These are phyloP conservation scores for Heliconius eleuchia DNA, from an alignment of 1,140 invertebrate species.

Conservation along the genomic window DNA sequence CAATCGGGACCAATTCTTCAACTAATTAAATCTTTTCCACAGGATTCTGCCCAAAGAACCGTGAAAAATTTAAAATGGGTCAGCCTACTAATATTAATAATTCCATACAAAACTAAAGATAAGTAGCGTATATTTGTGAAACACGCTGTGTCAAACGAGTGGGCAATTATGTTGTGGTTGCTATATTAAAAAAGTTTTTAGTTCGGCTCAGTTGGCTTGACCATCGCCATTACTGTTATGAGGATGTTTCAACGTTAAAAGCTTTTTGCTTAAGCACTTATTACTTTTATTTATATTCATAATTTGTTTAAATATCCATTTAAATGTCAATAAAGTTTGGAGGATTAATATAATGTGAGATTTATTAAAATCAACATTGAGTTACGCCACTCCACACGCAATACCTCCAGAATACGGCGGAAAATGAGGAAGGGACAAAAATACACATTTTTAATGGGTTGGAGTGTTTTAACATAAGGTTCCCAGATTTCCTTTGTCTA, in stretches of 20 bases:
- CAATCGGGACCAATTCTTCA: too few species aligned
- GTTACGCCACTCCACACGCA: too few species aligned
- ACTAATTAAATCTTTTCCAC: too few species aligned
- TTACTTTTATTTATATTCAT: conserved; percentile 7
- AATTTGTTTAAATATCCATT: conserved; percentile 5
- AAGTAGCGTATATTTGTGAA: conserved; percentile 3
- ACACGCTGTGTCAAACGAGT: conserved; percentile 19
- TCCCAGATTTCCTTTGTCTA: too few species aligned
- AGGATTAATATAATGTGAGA: neutral
- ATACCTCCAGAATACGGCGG: too few species aligned
- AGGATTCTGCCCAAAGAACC: too few species aligned
- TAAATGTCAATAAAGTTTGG: neutral
- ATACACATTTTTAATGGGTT: too few species aligned
- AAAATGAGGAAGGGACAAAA: too few species aligned
- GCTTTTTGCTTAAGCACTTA: conserved; percentile 12
- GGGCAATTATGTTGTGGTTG: conserved; percentile 18
- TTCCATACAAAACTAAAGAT: neutral
- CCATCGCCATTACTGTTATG: conserved; percentile 3
- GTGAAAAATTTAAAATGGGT: too few species aligned
- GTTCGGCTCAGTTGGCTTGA: conserved; percentile 8
- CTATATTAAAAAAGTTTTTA: conserved; percentile 26
- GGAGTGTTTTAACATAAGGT: too few species aligned
- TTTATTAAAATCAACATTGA: neutral
- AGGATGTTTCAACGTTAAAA: conserved; percentile 10
- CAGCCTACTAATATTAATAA: too few species aligned